These are phyloP conservation scores for Nyctibius bracteatus DNA, from an alignment of 2,113 vertebrate genomes.

Conservation along the genomic window DNA sequence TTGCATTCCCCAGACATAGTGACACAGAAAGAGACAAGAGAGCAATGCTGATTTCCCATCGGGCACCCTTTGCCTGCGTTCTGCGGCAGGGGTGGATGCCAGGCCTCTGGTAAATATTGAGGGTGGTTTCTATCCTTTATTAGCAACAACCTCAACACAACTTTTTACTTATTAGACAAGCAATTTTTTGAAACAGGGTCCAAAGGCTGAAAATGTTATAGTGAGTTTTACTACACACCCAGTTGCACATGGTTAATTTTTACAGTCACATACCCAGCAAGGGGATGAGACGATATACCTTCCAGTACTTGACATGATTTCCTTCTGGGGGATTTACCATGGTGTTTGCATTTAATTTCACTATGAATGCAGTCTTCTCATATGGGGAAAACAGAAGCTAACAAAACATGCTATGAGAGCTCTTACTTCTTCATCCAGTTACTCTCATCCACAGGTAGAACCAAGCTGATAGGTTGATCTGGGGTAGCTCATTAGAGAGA, in stretches of 20 bases:
- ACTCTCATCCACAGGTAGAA: not conserved
- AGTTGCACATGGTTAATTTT: not conserved
- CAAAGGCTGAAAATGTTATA: not conserved
- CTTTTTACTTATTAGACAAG: not conserved
- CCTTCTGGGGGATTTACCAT: not conserved
- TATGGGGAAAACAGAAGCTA: not conserved
- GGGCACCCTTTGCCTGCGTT: not conserved
- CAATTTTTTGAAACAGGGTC: not conserved
- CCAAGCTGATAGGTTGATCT: not conserved
- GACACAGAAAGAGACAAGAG: conserved; percentile 23
- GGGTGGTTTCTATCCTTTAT: not conserved
- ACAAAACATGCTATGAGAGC: not conserved
- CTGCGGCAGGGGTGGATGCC: not conserved
- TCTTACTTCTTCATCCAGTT: not conserved
- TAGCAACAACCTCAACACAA: not conserved
- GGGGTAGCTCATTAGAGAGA: not conserved
- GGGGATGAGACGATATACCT: not conserved
- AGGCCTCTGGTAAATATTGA: not conserved
- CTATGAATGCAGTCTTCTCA: not conserved
- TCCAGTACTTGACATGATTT: not conserved
- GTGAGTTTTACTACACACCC: not conserved
- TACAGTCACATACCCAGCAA: not conserved
- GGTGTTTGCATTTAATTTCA: not conserved
- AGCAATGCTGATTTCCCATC: not conserved
- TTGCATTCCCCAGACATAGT: not conserved